Evolutionary conservation across 2,888 invertebrate genomes (phyloP).

Genomic region (Frankliniella fusca): DNA sequence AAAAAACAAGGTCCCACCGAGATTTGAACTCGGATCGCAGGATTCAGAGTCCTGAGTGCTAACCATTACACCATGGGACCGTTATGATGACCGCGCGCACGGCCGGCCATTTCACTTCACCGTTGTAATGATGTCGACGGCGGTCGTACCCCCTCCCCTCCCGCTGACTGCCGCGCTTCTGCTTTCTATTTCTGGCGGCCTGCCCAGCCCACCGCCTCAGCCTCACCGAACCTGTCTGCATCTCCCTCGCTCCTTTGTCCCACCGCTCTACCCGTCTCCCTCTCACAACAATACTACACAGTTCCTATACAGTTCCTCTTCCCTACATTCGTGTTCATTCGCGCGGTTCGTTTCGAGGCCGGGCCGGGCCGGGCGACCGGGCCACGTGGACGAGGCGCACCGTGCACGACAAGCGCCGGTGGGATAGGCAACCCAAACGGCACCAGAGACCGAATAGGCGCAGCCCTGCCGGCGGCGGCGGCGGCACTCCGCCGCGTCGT

Average conservation of each 20-base stretch:
- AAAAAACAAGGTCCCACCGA: constrained; percentile 38
- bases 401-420: background rate
- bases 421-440: background rate
- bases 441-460: background rate
- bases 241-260: too few relatives aligned
- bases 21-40: constrained; percentile 42
- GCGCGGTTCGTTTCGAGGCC: too few relatives aligned
- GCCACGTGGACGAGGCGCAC: background rate
- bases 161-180: background rate
- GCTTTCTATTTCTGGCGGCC: background rate
- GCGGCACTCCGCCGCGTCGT: background rate
- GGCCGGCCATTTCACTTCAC: background rate
- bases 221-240: too few relatives aligned
- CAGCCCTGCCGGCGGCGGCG: too few relatives aligned
- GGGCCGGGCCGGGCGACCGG: too few relatives aligned
- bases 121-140: background rate
- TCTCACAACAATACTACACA: too few relatives aligned
- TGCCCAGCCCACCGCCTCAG: too few relatives aligned
- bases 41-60: constrained; percentile 42
- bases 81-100: background rate
- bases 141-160: background rate
- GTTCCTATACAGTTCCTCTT: too few relatives aligned
- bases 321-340: too few relatives aligned
- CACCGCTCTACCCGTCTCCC: too few relatives aligned
- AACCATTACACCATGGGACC: constrained; percentile 41